phyloP scores from a whole-genome alignment of 1,140 invertebrate genomes.

The Hycleus phaleratus region DNA sequence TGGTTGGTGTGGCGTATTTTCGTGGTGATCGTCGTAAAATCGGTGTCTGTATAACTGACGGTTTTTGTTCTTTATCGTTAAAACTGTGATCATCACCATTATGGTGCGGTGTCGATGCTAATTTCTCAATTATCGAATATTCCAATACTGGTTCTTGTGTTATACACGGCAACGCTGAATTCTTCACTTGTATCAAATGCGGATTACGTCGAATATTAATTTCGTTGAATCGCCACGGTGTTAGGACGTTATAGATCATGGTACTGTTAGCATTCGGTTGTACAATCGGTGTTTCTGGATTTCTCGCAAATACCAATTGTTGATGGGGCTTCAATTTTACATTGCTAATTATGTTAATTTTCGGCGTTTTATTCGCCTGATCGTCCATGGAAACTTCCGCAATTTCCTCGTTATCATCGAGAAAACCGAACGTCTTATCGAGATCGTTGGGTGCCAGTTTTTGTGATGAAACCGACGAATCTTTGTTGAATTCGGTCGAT shows the following conservation, averaged over 20 bases:
- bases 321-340: not conserved
- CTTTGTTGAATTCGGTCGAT: no score
- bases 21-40: not conserved
- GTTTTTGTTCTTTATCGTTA: not conserved
- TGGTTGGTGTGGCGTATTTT: not conserved
- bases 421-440: no score
- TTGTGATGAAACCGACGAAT: no score
- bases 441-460: no score
- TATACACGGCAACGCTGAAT: conserved; percentile 15
- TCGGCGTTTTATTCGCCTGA: not conserved
- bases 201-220: conserved; percentile 16
- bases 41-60: not conserved
- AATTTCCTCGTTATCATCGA: conserved; percentile 4
- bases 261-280: conserved; percentile 22
- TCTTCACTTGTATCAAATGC: conserved; percentile 18
- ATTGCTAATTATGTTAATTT: conserved; percentile 12
- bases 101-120: not conserved
- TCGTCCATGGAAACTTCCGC: conserved; percentile 10
- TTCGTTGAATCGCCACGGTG: conserved; percentile 21
- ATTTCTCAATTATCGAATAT: conserved; percentile 17
- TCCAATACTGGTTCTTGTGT: conserved; percentile 21
- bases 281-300: not conserved
- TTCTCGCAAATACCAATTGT: not conserved
- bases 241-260: conserved; percentile 9
- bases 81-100: not conserved